Evolutionary conservation across 2,888 invertebrate species (phyloP).

Genomic region (Nomada ruficornis): DNA sequence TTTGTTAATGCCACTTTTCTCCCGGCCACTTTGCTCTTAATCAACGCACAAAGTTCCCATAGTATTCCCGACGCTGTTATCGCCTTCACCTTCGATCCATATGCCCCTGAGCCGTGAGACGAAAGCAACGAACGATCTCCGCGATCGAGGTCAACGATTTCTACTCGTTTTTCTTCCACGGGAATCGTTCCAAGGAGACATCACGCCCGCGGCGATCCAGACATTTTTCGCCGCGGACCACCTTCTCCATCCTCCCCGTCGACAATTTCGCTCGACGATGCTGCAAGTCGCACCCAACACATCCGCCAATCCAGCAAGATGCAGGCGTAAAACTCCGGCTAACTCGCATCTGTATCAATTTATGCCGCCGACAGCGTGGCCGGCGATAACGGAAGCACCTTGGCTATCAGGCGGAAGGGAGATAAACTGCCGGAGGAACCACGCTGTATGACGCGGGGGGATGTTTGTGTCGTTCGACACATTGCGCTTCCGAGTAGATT

Average conservation of each 20-base stretch:
- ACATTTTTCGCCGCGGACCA: slow-evolving; percentile 58
- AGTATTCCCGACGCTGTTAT: slow-evolving; percentile 49
- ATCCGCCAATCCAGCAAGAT: slow-evolving; percentile 69
- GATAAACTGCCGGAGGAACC: slow-evolving; percentile 65
- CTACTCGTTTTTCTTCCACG: slow-evolving; percentile 22
- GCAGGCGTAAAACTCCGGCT: slow-evolving; percentile 81
- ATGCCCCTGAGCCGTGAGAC: slow-evolving; percentile 29
- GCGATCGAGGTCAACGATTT: slow-evolving; percentile 54
- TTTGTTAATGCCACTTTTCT: slow-evolving; percentile 54
- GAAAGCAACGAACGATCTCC: slow-evolving; percentile 44
- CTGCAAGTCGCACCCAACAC: slow-evolving; percentile 34
- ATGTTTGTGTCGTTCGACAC: slow-evolving; percentile 53
- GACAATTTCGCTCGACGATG: slow-evolving; percentile 18
- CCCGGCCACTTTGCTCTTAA: slow-evolving; percentile 55
- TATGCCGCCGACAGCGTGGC: slow-evolving; percentile 77
- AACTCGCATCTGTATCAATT: slow-evolving; percentile 84
- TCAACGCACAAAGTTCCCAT: slow-evolving; percentile 32
- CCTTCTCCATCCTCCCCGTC: slow-evolving; percentile 9
- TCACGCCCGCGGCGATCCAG: slow-evolving; percentile 46
- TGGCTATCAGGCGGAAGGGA: slow-evolving; percentile 57
- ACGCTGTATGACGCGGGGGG: slow-evolving; percentile 49
- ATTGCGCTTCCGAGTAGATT: slow-evolving; percentile 30
- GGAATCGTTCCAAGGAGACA: slow-evolving; percentile 46
- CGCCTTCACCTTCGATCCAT: slow-evolving; percentile 64
- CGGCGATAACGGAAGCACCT: slow-evolving; percentile 74